Evolutionary conservation across 2,888 invertebrate species (phyloP).

Genomic region (Cryptocheilus praepositus): DNA sequence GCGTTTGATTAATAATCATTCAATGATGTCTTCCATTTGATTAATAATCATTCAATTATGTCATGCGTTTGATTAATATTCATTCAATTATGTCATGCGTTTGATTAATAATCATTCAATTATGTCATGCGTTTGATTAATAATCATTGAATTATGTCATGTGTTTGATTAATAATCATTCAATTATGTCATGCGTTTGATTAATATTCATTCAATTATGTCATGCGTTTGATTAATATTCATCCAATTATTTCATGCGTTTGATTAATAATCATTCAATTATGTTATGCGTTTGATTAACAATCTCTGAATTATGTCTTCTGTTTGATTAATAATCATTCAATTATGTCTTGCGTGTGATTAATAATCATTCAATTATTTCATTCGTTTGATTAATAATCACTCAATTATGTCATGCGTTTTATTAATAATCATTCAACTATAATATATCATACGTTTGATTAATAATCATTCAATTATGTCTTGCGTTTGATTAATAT

Average conservation of each 20-base stretch:
- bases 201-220: not conserved
- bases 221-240: too few relatives aligned
- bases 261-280: conserved; percentile 6
- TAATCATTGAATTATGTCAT: not conserved
- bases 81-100: too few relatives aligned
- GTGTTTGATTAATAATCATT: too few relatives aligned
- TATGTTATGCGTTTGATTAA: conserved; percentile 27
- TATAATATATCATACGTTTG: not conserved
- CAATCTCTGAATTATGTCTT: not conserved
- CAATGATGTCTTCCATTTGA: too few relatives aligned
- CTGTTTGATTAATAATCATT: conserved; percentile 3
- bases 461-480: conserved; percentile 2
- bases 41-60: not conserved
- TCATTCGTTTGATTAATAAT: conserved; percentile 4
- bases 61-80: too few relatives aligned
- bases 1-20: too few relatives aligned
- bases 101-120: conserved; percentile 6
- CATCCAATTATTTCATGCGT: too few relatives aligned
- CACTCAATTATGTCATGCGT: conserved; percentile 22
- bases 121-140: conserved; percentile 27
- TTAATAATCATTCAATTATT: conserved; percentile 1
- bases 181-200: too few relatives aligned
- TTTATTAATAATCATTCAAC: conserved; percentile 6
- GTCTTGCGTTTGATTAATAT: conserved; percentile 26
- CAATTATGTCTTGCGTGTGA: not conserved